Base-by-base conservation (phyloP, 1,140 invertebrate species). In the Macrosteles quadrilineatus region DNA sequence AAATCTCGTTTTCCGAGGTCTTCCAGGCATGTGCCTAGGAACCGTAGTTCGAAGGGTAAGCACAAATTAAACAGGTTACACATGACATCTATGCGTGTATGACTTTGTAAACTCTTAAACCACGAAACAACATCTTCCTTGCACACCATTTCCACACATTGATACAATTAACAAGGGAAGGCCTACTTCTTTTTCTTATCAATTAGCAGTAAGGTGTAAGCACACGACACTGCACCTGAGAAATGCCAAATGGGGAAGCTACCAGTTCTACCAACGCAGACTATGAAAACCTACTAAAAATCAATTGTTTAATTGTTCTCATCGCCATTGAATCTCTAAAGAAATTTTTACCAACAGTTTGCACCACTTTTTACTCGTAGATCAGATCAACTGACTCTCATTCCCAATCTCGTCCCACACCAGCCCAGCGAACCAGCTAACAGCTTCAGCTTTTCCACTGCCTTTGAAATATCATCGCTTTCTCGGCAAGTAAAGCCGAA, bases 51-150 rank as follows among this genome's bases (percentile, higher is more conserved):
- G 82, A 96, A 92, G 77, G 95, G 94, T 78, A 96, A 84, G 86
- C 95, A 97, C 89, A 94, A 91, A 84, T 95, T 94, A 81, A 97
- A 83, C 82, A 98, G 85, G 80, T 90, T 92, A 88, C 93, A 96
- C 90, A 98, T 92, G 79, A 94, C 88, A 86, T 97, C 94, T 82
- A 97, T 92, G 81, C 96, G 88, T 86, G 94, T 93, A 85, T 93
- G 92, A 86, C 94, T 93, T 86, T 87, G 90, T 83, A 96, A 89
- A 87, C 91, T 90, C 87, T 93, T 93, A 90, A 96, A 96, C 92
- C 92, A 95, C 89, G 87, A 87, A 85, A 92, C 88, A 83, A 93
- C 89, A 86, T 93, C 91, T 88, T 95, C 93, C 87, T 96, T 95
- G 88, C 90, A 94, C 89, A 96, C 92, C 94, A 97, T 96, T 86